phyloP scores from a whole-genome alignment of 2,113 vertebrate species.

The Eretmochelys imbricata region DNA sequence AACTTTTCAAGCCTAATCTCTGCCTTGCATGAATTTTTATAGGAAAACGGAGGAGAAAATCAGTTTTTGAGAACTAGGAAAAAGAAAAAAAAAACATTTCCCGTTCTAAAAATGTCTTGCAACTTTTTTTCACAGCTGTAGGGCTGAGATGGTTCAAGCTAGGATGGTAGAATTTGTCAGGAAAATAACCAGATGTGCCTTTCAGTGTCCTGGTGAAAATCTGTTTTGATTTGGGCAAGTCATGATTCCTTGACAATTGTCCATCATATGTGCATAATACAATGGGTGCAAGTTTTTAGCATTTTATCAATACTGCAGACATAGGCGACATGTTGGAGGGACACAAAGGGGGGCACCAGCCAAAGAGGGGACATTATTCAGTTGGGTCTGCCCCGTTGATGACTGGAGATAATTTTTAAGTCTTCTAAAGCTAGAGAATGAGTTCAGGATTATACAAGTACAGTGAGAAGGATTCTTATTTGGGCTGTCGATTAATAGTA shows the following conservation, averaged over 20 bases:
- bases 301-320: no score
- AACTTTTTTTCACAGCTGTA: background rate
- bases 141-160: background rate
- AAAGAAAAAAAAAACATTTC: background rate
- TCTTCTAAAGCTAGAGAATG: no score
- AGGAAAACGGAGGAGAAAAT: background rate
- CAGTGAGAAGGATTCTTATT: no score
- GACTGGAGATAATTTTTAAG: no score
- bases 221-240: background rate
- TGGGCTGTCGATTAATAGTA: no score
- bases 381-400: no score
- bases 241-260: background rate
- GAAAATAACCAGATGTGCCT: background rate
- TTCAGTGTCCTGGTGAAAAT: background rate
- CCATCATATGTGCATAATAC: background rate
- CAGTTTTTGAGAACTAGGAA: background rate
- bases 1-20: background rate
- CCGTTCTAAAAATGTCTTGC: background rate
- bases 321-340: no score
- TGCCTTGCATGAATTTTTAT: background rate
- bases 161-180: background rate
- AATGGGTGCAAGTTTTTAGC: background rate
- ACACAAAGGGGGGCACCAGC: no score
- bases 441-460: no score
- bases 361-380: no score